phyloP scores from a whole-genome alignment of 2,888 invertebrate species.

The Andrena praecox region DNA sequence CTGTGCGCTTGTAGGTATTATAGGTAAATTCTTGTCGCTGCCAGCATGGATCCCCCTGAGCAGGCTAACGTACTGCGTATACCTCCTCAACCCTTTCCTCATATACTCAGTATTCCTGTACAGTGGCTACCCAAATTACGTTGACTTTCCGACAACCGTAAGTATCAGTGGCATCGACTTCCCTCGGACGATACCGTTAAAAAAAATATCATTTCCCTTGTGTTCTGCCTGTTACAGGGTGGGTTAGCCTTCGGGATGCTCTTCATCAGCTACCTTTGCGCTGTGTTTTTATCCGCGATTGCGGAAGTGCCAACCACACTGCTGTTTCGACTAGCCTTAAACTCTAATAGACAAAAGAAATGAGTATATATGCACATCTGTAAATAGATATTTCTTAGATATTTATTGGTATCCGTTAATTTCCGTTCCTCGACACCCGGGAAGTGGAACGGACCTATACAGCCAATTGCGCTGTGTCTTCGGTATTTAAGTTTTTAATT shows the following conservation, averaged over 20 bases:
- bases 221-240: constrained; percentile 72
- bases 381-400: not conserved
- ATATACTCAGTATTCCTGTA: constrained; percentile 85
- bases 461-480: constrained; percentile 41
- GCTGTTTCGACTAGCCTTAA: constrained; percentile 75
- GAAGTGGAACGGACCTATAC: not conserved
- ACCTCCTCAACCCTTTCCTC: constrained; percentile 87
- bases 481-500: constrained; percentile 43
- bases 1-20: constrained; percentile 79
- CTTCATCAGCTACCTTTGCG: constrained; percentile 80
- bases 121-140: constrained; percentile 76
- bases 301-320: constrained; percentile 82
- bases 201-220: not conserved
- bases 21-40: constrained; percentile 83
- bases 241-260: constrained; percentile 78
- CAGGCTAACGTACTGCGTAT: constrained; percentile 87
- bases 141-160: constrained; percentile 82
- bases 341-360: constrained; percentile 18
- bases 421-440: not conserved
- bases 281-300: constrained; percentile 81
- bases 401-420: not conserved
- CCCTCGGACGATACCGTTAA: not conserved
- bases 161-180: constrained; percentile 60
- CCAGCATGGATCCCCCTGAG: constrained; percentile 84
- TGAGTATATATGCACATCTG: not conserved